These are phyloP conservation scores for Agonopterix subpropinquella DNA, from an alignment of 2,888 invertebrate species.

Conservation along the genomic window DNA sequence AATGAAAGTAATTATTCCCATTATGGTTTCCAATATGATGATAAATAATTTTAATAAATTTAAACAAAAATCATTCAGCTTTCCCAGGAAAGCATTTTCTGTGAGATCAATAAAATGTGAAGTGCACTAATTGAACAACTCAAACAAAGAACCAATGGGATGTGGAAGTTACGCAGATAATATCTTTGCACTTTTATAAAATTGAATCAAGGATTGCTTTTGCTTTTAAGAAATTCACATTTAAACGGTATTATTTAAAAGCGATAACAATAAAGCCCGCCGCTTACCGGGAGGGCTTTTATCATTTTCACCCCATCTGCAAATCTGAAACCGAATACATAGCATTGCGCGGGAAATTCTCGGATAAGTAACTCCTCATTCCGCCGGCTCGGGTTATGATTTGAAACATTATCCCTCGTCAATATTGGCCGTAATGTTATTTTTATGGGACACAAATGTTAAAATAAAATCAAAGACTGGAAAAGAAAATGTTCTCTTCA, in stretches of 20 bases:
- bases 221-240: background rate
- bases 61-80: too few relatives aligned
- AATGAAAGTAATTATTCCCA: too few relatives aligned
- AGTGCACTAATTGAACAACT: too few relatives aligned
- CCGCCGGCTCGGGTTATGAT: conserved; percentile 11
- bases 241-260: conserved; percentile 16
- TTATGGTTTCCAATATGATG: too few relatives aligned
- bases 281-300: conserved; percentile 16
- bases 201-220: too few relatives aligned
- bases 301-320: conserved; percentile 21
- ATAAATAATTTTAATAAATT: too few relatives aligned
- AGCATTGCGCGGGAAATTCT: conserved; percentile 15
- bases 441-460: conserved; percentile 8
- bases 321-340: conserved; percentile 17
- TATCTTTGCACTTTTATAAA: too few relatives aligned
- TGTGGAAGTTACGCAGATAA: too few relatives aligned
- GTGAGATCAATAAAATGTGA: too few relatives aligned
- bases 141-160: too few relatives aligned
- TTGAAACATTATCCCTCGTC: conserved; percentile 13
- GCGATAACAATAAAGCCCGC: conserved; percentile 17
- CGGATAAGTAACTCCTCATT: conserved; percentile 16
- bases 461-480: conserved; percentile 4
- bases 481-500: background rate
- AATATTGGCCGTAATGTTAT: conserved; percentile 10
- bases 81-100: too few relatives aligned